These are phyloP conservation scores for Sinhomidia bicolor DNA, from an alignment of 2,888 invertebrate genomes.

Conservation along the genomic window DNA sequence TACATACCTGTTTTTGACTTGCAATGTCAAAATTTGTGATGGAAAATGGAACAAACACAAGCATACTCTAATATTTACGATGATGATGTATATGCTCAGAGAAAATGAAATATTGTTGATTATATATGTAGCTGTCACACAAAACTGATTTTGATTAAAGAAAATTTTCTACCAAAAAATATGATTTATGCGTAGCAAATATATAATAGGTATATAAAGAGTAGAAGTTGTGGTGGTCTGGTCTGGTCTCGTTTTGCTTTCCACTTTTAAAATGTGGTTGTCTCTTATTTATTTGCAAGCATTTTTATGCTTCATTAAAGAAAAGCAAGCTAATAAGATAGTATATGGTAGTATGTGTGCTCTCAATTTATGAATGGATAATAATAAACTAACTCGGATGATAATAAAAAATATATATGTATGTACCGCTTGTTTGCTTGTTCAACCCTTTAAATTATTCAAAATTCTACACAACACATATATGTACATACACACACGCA, in stretches of 20 bases:
- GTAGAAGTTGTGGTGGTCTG: conserved; percentile 17
- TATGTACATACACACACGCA: background rate
- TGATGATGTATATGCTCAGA: background rate
- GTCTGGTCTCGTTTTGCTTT: conserved; percentile 31
- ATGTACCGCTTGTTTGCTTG: background rate
- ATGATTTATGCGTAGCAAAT: background rate
- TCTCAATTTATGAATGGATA: conserved; percentile 31
- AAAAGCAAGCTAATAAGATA: background rate
- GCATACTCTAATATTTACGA: background rate
- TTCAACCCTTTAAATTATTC: conserved; percentile 9
- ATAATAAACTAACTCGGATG: background rate
- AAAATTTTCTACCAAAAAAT: conserved; percentile 9
- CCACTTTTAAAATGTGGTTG: conserved; percentile 40
- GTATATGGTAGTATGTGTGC: background rate
- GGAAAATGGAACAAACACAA: background rate
- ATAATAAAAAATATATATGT: background rate
- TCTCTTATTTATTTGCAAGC: background rate
- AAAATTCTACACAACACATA: background rate
- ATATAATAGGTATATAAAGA: background rate
- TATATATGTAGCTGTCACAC: background rate
- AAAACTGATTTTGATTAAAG: conserved; percentile 26
- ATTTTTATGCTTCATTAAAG: conserved; percentile 40
- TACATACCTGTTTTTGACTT: no score
- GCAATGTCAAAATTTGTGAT: background rate
- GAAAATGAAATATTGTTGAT: background rate